Evolutionary conservation across 2,113 vertebrate genomes (phyloP).

Genomic region (Panthera leo): DNA sequence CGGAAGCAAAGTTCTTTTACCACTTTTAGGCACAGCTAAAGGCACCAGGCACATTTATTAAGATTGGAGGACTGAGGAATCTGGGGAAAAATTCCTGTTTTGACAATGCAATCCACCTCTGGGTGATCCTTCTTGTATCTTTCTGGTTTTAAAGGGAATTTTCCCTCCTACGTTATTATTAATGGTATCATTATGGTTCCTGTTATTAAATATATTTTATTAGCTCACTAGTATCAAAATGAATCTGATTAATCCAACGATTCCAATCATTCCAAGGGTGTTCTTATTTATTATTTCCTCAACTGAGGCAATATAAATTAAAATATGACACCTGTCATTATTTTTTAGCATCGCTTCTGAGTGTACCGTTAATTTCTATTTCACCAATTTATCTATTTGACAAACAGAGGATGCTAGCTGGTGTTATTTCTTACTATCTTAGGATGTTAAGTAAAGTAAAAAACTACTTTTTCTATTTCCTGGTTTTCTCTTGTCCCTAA

Average conservation of each 20-base stretch:
- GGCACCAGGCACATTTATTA: neutral
- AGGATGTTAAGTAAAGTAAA: neutral
- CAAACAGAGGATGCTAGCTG: neutral
- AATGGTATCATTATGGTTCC: neutral
- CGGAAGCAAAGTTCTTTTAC: neutral
- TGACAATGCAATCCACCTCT: neutral
- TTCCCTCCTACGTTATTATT: neutral
- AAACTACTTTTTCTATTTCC: neutral
- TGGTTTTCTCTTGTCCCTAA: neutral
- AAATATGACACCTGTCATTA: neutral
- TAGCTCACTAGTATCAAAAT: neutral
- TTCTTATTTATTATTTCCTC: neutral
- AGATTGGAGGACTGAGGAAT: neutral
- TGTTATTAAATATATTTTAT: neutral
- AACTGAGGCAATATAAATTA: neutral
- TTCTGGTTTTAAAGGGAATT: neutral
- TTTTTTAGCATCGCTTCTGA: neutral
- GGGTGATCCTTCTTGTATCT: neutral
- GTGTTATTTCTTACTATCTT: neutral
- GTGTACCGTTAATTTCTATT: neutral
- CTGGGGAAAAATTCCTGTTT: neutral
- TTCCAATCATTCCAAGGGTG: neutral
- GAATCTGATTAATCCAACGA: neutral
- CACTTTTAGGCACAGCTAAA: neutral
- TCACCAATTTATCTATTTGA: neutral